Evolutionary conservation across 1,140 invertebrate species (phyloP), one percentile per base, ranked within the genome.

Genomic region (Drosophila mojavensis): DNA sequence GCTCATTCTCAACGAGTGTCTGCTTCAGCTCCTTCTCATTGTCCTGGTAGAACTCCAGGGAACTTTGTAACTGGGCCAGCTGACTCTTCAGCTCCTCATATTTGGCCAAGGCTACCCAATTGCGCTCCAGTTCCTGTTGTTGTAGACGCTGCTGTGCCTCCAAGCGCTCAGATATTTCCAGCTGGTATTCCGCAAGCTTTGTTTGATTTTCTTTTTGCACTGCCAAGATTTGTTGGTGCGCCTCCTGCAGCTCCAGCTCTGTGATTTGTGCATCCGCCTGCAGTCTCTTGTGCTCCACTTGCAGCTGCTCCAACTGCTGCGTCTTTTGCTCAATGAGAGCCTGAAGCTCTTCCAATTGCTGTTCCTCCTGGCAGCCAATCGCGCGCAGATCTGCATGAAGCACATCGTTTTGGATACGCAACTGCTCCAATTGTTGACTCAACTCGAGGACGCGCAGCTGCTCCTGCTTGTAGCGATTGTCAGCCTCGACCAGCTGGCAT

Each of bases 391-490:
- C 84, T n/a, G 79, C 78, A 13, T 92, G 84, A 1, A 91, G n/a
- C 4, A 73, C 68, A 63, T 92, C 90, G 54, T 92, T 92, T 5
- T 90, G 73, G 11, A 61, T 45, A 2, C 68, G 75, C 26, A 79
- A 15, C 24, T 92, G 66, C 5, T 90, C 74, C 63, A 91, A 26
- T 51, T 91, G 77, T 56, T 85, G 75, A 0, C 68, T 75, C 0
- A 92, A 33, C 9, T 93, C 92, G 10, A 93, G 45, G 15, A 93
- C 79, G 50, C 93, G 93, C 9, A 92, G 73, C 53, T 93, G 93
- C 61, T 94, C 93, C 51, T 94, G 93, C 5, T 91, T 90, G 24
- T 93, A 75, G 7, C 78, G 68, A 64, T 91, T 91, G 62, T 92
- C 89, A 13, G 81, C 64, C 20, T 93, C 92, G 5, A 93, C 84